Conservation (phyloP, 1,140 invertebrate genomes). For the Gryon sp. region DNA sequence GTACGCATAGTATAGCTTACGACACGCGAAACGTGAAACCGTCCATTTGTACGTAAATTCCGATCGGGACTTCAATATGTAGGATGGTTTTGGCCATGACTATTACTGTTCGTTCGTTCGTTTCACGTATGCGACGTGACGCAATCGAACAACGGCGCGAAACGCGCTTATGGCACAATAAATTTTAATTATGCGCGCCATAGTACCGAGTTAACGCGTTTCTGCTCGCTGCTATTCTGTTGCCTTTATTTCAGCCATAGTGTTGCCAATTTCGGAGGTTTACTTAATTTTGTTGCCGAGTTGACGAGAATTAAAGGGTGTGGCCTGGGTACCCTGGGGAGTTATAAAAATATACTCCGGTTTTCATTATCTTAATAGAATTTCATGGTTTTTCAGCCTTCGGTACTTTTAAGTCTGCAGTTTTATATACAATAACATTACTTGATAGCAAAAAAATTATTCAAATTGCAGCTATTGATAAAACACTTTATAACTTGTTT, state of each 20-base stretch:
- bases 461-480: no score
- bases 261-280: slow-evolving; percentile 24
- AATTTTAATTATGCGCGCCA: slow-evolving; percentile 67
- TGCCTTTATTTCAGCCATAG: slow-evolving; percentile 29
- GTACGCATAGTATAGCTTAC: slow-evolving; percentile 33
- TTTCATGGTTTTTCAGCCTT: no score
- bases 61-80: slow-evolving; percentile 27
- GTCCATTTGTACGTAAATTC: slow-evolving; percentile 51
- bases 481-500: no score
- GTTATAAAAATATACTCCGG: no score
- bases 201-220: slow-evolving; percentile 4
- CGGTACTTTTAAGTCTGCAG: no score
- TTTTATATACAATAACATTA: no score
- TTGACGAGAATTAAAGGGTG: background rate
- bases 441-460: no score
- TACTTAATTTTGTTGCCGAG: background rate
- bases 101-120: slow-evolving; percentile 34
- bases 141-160: slow-evolving; percentile 36
- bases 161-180: slow-evolving; percentile 65
- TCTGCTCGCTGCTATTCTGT: background rate
- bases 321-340: background rate
- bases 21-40: slow-evolving; percentile 37
- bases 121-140: slow-evolving; percentile 27
- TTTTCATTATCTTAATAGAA: no score
- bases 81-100: slow-evolving; percentile 15